Evolutionary conservation across 1,140 invertebrate species (phyloP).

Genomic region (Tetragonula clypearis): DNA sequence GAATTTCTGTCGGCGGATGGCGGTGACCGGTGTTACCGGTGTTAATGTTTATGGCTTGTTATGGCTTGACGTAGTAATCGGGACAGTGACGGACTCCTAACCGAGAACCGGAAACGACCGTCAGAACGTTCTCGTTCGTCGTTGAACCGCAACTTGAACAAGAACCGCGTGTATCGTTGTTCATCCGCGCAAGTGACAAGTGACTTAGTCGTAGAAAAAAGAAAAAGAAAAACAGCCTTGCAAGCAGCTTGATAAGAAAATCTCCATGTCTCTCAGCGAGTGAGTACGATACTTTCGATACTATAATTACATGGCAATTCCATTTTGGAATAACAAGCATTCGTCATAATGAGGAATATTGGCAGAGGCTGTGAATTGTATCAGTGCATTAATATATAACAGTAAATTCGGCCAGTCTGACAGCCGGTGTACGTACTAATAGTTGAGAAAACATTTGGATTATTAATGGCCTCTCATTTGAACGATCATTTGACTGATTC

Average conservation of each 20-base stretch:
- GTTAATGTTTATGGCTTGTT: conserved; percentile 42
- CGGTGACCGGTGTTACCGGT: conserved; percentile 12
- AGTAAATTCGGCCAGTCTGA: neutral
- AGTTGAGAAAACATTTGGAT: conserved; percentile 44
- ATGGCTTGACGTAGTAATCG: conserved; percentile 54
- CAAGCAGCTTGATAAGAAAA: too few relatives aligned
- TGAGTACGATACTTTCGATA: too few relatives aligned
- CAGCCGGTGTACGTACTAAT: neutral
- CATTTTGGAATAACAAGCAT: neutral
- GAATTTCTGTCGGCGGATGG: neutral
- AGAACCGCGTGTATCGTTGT: conserved; percentile 57
- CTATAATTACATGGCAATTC: neutral
- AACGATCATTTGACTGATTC: conserved; percentile 24
- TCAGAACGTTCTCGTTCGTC: conserved; percentile 65
- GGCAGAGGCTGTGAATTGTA: neutral
- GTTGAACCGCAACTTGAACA: conserved; percentile 68
- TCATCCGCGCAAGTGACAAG: neutral
- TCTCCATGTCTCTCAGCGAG: too few relatives aligned
- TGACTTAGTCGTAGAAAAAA: neutral
- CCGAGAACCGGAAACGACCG: conserved; percentile 70
- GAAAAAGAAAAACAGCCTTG: too few relatives aligned
- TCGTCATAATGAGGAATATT: neutral
- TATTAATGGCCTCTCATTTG: conserved; percentile 27
- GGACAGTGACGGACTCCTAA: conserved; percentile 45
- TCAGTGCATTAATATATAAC: neutral